Base-by-base conservation (phyloP, 2,113 vertebrate species). In the Rhabdornis inornatus region DNA sequence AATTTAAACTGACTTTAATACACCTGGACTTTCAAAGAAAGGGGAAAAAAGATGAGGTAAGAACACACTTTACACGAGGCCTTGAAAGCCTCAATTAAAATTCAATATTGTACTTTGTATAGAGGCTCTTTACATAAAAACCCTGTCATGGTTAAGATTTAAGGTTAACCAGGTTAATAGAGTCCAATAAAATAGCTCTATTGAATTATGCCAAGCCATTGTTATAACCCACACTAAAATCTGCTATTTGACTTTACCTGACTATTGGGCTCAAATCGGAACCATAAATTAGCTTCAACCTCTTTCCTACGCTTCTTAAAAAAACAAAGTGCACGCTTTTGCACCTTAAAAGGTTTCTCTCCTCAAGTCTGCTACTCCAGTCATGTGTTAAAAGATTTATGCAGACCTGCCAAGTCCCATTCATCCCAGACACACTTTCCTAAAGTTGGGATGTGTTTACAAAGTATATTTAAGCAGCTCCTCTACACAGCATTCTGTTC, bases 151-250 rank as follows among this genome's bases (percentile, higher is more conserved):
- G 90, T 92, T 95, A 94, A 96, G 92, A 92, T 91, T 96, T 97
- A 93, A 94, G 95, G 96, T 97, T 96, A 97, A 96, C 76, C 94
- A 96, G 91, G 95, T 97, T 97, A 98, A 97, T 49, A 95, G 91
- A 97, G 74, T 79, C 74, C 96, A 97, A 96, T 91, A 94, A 96
- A 97, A 97, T 23, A 91, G 74, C 39, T 96, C 94, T 96, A 90
- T 6, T 90, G 91, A 97, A 95, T 97, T 94, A 95, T 57, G 45
- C 59, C 72, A 83, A 94, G 64, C 82, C 88, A 83, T 47, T 89
- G 66, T 94, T 84, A 70, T 7, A 92, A 94, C 50, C 45, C 88
- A 82, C 61, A 35, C 40, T 94, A 77, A 84, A 95, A 83, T 28
- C 47, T 39, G 31, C 84, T 93, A 35, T 55, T 55, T 79, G 25